phyloP scores from a whole-genome alignment of 1,140 invertebrate species.

The Drosophila takahashii region DNA sequence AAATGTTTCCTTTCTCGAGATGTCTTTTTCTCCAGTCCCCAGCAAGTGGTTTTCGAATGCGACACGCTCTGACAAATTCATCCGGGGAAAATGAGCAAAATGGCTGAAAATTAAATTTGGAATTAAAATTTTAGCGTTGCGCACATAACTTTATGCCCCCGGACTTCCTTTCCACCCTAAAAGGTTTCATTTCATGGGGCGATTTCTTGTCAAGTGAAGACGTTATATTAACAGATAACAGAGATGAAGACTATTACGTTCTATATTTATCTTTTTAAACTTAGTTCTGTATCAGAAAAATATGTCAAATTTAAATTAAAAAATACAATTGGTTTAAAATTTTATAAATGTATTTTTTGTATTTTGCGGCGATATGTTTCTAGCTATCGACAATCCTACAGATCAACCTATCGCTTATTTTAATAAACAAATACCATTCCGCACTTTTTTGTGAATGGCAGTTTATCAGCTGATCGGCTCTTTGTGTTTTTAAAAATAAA shows the following conservation, averaged over 20 bases:
- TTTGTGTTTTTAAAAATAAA: neutral
- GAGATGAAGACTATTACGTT: neutral
- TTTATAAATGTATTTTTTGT: too few relatives aligned
- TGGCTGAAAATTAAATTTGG: conserved; percentile 62
- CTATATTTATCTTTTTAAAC: neutral
- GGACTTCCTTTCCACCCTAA: neutral
- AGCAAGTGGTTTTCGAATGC: conserved; percentile 55
- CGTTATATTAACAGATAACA: neutral
- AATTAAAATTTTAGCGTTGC: conserved; percentile 80
- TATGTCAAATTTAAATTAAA: too few relatives aligned
- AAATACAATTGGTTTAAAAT: too few relatives aligned
- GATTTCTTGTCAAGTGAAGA: neutral
- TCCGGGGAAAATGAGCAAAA: conserved; percentile 74
- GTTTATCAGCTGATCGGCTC: neutral
- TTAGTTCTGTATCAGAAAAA: too few relatives aligned
- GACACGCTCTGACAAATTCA: conserved; percentile 68
- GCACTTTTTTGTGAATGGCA: neutral
- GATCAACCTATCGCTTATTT: neutral
- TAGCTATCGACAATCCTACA: neutral
- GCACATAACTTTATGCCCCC: conserved; percentile 74
- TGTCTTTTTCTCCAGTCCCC: conserved; percentile 51
- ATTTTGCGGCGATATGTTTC: neutral
- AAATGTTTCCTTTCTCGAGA: conserved; percentile 60
- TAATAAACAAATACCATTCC: neutral
- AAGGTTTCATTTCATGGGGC: neutral